Base-by-base conservation (phyloP, 2,888 invertebrate species). In the Aplocera efformata region DNA sequence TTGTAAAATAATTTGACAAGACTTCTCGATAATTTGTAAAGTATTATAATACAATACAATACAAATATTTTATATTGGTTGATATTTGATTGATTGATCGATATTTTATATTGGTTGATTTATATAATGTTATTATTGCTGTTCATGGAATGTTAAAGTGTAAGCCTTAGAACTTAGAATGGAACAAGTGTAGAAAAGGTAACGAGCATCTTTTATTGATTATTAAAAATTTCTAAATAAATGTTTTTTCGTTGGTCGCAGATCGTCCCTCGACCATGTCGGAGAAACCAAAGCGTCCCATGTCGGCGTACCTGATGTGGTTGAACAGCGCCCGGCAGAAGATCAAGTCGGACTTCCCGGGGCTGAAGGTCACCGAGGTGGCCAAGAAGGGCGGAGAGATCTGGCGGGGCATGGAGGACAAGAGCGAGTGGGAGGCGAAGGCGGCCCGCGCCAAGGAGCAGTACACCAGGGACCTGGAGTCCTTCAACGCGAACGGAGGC, bases 381-480 rank as follows among this genome's bases (percentile, higher is more conserved):
- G 93, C 96, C n/a, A 97, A 96, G 78, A 95, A 94, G 66, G 97
- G 93, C 22, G 97, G 97, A 22, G 96, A 97, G 82, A 84, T 95
- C 84, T 98, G 98, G 98, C 92, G 94, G 58, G 93, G 91, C 50
- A 79, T 97, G 62, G 92, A 92, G 55, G 94, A 95, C 60, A 96
- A 95, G 85, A 90, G 92, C 92, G 93, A 96, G 84, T 97, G 95
- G 94, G 96, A 97, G 62, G 90, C 91, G 48, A 94, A 94, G 76
- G 94, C 94, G 1, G 92, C 91, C 11, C 92, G 93, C 68, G 92
- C 93, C 41, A 97, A 96, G 80, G 94, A 94, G 68, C 92, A 94
- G 40, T 98, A 97, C 70, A 90, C 90, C 25, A 91, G 90, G 56
- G 94, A 93, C 13, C 93, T 97, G 90, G 93, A 93, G 63, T 94